Percentiles rank a stretch among this genome's conserved stretches.
phyloP scores from a whole-genome alignment of 2,113 vertebrate species.

The Crotalus horridus region DNA sequence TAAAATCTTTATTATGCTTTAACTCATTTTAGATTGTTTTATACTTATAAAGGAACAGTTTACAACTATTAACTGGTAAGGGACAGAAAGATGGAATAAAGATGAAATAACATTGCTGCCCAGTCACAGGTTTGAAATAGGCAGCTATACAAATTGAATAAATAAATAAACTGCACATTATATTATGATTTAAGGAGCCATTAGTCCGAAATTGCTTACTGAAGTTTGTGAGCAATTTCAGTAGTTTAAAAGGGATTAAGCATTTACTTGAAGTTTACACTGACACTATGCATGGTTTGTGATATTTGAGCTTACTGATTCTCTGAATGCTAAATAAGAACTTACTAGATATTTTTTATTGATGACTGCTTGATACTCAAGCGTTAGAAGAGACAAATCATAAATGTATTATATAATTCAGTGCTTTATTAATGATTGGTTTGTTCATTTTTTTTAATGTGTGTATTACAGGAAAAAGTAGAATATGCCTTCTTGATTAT shows the following conservation, averaged over 20 bases:
- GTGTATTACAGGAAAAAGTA: slow-evolving; percentile 90
- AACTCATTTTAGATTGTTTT: neutral
- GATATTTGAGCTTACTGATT: neutral
- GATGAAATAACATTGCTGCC: neutral
- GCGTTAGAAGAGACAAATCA: slow-evolving; percentile 6
- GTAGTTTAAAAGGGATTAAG: neutral
- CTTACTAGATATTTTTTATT: slow-evolving; percentile 14
- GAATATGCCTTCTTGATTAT: slow-evolving; percentile 99
- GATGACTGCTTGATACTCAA: neutral
- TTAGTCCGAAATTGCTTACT: neutral
- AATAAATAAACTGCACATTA: neutral
- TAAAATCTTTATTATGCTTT: neutral
- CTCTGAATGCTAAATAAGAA: slow-evolving; percentile 1
- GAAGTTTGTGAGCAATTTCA: neutral
- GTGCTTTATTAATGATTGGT: slow-evolving; percentile 11
- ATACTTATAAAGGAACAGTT: neutral
- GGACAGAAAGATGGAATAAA: neutral
- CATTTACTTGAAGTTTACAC: slow-evolving; percentile 1
- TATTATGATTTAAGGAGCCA: neutral
- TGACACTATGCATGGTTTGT: neutral
- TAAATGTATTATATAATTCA: slow-evolving; percentile 15
- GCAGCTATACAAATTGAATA: neutral
- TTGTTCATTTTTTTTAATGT: slow-evolving; percentile 31
- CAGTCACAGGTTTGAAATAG: neutral
- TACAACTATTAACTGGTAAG: neutral